Base-by-base conservation (phyloP, 2,113 vertebrate species). In the Hystrix cristata region DNA sequence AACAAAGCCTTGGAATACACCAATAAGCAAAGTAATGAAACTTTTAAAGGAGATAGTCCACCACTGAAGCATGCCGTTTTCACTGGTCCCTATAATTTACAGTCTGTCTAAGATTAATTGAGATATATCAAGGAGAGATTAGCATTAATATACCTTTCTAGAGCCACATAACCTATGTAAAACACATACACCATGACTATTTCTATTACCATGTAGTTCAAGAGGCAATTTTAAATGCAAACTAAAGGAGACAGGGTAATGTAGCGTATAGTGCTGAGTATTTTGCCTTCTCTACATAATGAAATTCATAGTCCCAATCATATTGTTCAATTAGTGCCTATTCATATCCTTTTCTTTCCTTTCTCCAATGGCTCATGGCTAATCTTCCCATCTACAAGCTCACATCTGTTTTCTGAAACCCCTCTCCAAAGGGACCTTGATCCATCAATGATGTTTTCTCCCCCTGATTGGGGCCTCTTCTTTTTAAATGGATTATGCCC, bases 1-100 rank as follows among this genome's bases (percentile, higher is more conserved):
- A 38, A 38, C 38, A 38, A 38, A 71, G 88, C 7, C 51, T 94
- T 94, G 64, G 57, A 90, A 71, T 71, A 92, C 12, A 87, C 21
- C 29, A 72, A 53, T 81, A 85, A 95, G 60, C 76, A 91, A 64
- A 78, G 57, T n/a, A 91, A 90, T 46, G 21, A 71, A 90, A 91
- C 21, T 65, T 59, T 34, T 27, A 74, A 84, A 59, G 79, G 79
- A 90, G 43, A 51, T 7, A 81, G 65, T 83, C 51, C 79, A 79
- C 14, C 76, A 89, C 34, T 14, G 46, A 79, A 79, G n/a, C 13
- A 69, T 48, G 13, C 43, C 34, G 43, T 19, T 74, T 94, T 82
- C n/a, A 69, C 14, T 14, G 29, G 38, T 3, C 53, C 55, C 60
- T 38, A 48, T 51, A 65, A 71, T 51, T 90, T 78, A 82, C 8